Conservation (phyloP, 2,113 vertebrate genomes). For the Hypomesus transpacificus region DNA sequence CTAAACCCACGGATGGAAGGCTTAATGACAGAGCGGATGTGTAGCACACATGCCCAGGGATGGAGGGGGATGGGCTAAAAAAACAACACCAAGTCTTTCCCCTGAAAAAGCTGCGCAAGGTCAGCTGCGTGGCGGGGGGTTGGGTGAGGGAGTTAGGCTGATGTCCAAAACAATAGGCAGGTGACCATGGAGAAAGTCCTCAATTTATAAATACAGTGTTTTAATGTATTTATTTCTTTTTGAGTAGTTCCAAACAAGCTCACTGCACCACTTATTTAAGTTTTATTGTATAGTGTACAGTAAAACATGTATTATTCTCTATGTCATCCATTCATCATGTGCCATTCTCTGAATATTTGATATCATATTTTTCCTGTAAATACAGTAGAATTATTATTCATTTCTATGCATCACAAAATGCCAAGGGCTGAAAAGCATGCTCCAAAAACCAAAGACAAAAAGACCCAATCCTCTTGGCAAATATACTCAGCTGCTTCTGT, state of each 20-base stretch:
- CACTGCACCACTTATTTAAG: no score
- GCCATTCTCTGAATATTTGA: no score
- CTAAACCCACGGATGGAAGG: slow-evolving; percentile 71
- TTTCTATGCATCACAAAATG: no score
- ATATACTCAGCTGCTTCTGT: slow-evolving; percentile 78
- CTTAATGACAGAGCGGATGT: slow-evolving; percentile 75
- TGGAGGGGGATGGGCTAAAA: slow-evolving; percentile 59
- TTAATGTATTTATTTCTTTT: neutral
- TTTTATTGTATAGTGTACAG: no score
- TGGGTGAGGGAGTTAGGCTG: slow-evolving; percentile 48
- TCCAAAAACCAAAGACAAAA: slow-evolving; percentile 20
- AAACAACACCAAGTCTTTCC: slow-evolving; percentile 73
- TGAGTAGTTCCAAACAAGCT: no score
- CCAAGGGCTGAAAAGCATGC: no score
- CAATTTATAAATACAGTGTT: slow-evolving; percentile 2
- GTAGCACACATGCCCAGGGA: slow-evolving; percentile 62
- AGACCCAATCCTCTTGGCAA: slow-evolving; percentile 73
- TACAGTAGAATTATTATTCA: no score
- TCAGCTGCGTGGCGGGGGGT: slow-evolving; percentile 57
- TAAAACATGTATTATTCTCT: no score
- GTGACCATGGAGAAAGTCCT: slow-evolving; percentile 53
- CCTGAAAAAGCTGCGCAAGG: slow-evolving; percentile 67
- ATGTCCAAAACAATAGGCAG: slow-evolving; percentile 67
- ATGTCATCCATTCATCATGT: no score
- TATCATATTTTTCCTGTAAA: no score